phyloP scores from a whole-genome alignment of 2,113 vertebrate species.

The Mirza zaza region DNA sequence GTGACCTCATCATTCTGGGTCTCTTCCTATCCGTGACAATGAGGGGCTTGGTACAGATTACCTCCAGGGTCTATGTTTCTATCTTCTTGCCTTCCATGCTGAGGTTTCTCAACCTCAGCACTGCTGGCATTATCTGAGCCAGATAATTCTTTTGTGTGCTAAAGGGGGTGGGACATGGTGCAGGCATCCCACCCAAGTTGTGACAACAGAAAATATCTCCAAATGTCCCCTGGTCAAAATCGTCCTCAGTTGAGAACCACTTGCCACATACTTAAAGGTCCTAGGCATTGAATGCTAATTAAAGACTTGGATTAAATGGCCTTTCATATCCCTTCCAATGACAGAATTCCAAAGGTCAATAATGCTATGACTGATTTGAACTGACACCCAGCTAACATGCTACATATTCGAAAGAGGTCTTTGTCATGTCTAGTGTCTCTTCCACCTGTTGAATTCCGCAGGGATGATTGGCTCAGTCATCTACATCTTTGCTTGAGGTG shows the following conservation, averaged over 20 bases:
- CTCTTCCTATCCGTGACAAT: not conserved
- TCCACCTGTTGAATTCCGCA: not conserved
- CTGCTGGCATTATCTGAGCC: not conserved
- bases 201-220: not conserved
- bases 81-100: not conserved
- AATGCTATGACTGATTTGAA: not conserved
- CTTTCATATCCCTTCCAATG: not conserved
- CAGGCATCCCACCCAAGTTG: not conserved
- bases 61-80: not conserved
- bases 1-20: not conserved
- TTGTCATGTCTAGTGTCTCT: not conserved
- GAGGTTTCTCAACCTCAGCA: not conserved
- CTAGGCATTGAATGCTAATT: not conserved
- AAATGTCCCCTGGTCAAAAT: not conserved
- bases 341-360: not conserved
- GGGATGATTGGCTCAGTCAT: not conserved
- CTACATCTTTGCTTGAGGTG: not conserved
- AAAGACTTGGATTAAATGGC: not conserved
- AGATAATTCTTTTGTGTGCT: not conserved
- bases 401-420: not conserved
- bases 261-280: not conserved
- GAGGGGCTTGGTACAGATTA: not conserved
- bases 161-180: rapidly evolving
- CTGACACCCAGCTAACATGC: not conserved
- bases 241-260: not conserved